Base-by-base conservation (phyloP, 2,888 invertebrate genomes). In the Limnephilus rhombicus region DNA sequence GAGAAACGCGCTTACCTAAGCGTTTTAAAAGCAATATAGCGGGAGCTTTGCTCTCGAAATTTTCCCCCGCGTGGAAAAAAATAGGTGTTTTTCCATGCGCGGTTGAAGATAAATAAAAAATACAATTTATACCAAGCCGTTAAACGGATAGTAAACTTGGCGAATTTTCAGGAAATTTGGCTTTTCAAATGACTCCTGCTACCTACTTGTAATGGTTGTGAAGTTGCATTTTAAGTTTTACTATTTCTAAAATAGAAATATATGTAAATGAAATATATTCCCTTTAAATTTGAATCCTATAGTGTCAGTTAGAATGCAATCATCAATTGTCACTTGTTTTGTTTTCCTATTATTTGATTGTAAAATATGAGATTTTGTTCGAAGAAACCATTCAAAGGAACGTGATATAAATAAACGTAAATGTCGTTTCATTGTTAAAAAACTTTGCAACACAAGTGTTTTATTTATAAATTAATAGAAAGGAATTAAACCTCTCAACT, bases 31-130 rank as follows among this genome's bases (percentile, higher is more conserved):
- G 45, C 29, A 86, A 86, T 86, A 86, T n/a, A 86, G n/a, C n/a
- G 86, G 29, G 88, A 80, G 88, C 31, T 88, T 88, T n/a, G 34
- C 68, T 31, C 41, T 24, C 31, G 3, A 88, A 88, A 68, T 3
- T 53, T 45, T 37, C 49, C 18, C 7, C 9, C 24, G 53, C n/a
- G n/a, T n/a, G 41, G 34, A 45, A 31, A 82, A 80, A 18, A 80
- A 85, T 37, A 83, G 85, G 86, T 85, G 34, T 91, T 85, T 90
- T 85, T 85, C 80, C 68, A 85, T 80, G 90, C 85, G 45, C 41
- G 53, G 53, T 37, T 29, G 15, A 86, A 86, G 45, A 83, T 91
- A 91, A 91, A 91, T 91, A 91, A 91, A 91, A 91, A 91, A 85
- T 41, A 37, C 86, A 85, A 91, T 91, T 91, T 91, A 91, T 91